Percentiles rank a stretch among this genome's conserved stretches.
These are phyloP conservation scores for Trypoxylus dichotomus DNA, from an alignment of 1,140 invertebrate genomes.

Conservation along the genomic window DNA sequence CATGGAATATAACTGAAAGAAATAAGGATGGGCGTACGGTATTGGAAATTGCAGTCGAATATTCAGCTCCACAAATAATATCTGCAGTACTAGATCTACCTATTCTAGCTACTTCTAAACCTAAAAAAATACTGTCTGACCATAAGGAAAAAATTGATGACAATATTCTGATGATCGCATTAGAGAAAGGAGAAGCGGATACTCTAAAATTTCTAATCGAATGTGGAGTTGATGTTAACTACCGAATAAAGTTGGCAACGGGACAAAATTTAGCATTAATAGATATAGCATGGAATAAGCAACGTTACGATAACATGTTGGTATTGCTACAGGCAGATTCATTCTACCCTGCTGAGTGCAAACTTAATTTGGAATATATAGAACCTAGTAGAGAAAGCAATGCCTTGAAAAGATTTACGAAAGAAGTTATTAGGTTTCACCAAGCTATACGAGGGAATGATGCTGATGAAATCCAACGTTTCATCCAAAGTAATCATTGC, in stretches of 20 bases:
- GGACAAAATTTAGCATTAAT: background rate
- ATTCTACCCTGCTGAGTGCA: background rate
- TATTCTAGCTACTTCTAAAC: background rate
- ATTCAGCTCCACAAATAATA: background rate
- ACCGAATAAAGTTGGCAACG: background rate
- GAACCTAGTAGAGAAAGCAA: too few species aligned
- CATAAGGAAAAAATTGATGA: background rate
- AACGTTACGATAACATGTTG: background rate
- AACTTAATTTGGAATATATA: background rate
- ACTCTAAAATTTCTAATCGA: background rate
- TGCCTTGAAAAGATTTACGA: background rate
- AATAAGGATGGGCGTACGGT: background rate
- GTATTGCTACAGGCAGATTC: background rate
- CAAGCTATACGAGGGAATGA: background rate
- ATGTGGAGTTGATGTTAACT: background rate
- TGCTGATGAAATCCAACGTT: background rate
- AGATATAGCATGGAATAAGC: background rate
- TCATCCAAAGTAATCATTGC: background rate
- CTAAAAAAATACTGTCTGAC: background rate
- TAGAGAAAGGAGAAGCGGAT: background rate
- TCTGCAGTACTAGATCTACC: background rate
- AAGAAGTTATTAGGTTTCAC: background rate
- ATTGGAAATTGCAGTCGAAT: background rate
- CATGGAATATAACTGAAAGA: background rate
- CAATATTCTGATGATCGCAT: background rate